These are phyloP conservation scores for Oscheius sp. DNA, from an alignment of 1,140 invertebrate genomes.

Conservation along the genomic window DNA sequence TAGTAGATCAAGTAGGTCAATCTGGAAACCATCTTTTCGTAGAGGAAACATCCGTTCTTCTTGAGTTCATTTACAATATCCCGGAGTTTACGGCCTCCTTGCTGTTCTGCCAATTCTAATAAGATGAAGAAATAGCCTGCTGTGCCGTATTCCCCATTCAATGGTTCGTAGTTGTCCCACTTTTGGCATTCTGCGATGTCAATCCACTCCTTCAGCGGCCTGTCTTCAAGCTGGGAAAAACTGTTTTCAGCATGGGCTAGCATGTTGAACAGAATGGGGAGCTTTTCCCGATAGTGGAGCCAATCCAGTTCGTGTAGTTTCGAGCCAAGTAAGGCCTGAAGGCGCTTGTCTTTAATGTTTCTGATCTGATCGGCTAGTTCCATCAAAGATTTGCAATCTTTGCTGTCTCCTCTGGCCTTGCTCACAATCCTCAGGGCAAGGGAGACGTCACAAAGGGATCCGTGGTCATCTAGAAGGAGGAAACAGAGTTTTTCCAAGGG, in stretches of 20 bases:
- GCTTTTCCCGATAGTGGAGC: neutral
- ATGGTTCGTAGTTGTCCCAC: neutral
- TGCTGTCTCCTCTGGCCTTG: neutral
- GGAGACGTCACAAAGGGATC: neutral
- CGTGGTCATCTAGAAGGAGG: neutral
- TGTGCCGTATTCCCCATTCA: neutral
- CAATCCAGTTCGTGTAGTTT: neutral
- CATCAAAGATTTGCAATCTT: neutral
- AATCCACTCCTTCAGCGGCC: neutral
- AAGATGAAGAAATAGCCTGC: neutral
- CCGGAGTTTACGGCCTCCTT: neutral
- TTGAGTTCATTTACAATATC: neutral
- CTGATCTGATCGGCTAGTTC: neutral
- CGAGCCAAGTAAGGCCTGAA: neutral
- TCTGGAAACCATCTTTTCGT: neutral
- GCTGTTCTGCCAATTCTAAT: neutral
- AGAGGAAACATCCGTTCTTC: neutral
- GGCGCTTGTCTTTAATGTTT: neutral
- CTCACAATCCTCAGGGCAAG: neutral
- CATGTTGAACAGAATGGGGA: neutral
- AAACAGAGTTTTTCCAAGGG: neutral
- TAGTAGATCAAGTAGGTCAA: neutral
- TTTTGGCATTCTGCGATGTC: constrained; percentile 1
- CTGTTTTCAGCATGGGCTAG: constrained; percentile 5
- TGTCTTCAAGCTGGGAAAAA: neutral